A percentile compares a stretch with the other conserved stretches of the same genome.
Evolutionary conservation across 2,888 invertebrate genomes (phyloP).

Genomic region (Caenorhabditis macrosperma): DNA sequence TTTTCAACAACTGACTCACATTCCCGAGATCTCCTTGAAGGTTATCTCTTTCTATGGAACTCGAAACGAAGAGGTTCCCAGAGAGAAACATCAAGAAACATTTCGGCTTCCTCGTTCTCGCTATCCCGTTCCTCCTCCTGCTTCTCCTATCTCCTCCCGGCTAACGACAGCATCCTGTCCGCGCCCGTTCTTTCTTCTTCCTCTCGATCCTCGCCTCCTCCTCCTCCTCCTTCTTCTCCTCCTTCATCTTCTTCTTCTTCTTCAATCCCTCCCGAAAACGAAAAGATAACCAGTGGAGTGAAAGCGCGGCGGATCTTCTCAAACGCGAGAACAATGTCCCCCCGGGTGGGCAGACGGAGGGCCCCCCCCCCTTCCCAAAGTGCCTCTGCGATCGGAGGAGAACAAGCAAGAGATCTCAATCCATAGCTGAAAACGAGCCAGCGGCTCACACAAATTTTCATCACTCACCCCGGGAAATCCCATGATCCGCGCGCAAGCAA

Average conservation of each 20-base stretch:
- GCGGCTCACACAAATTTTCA: constrained; percentile 6
- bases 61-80: neutral
- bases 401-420: neutral
- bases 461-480: constrained; percentile 28
- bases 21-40: too few relatives aligned
- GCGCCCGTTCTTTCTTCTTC: constrained; percentile 22
- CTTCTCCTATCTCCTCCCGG: constrained; percentile 18
- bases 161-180: constrained; percentile 44
- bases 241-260: constrained; percentile 1
- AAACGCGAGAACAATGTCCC: constrained; percentile 14
- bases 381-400: constrained; percentile 8
- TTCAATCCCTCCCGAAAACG: constrained; percentile 4
- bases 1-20: neutral
- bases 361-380: constrained; percentile 6
- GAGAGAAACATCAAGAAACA: constrained; percentile 18
- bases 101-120: constrained; percentile 15
- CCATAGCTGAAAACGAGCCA: neutral
- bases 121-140: constrained; percentile 24
- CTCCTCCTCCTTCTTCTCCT: neutral
- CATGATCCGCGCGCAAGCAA: neutral
- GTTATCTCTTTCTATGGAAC: too few relatives aligned
- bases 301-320: constrained; percentile 24
- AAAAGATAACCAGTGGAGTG: constrained; percentile 41
- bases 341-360: neutral
- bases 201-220: neutral